Evolutionary conservation across 2,888 invertebrate genomes (phyloP).

Genomic region (Chouioia cunea): DNA sequence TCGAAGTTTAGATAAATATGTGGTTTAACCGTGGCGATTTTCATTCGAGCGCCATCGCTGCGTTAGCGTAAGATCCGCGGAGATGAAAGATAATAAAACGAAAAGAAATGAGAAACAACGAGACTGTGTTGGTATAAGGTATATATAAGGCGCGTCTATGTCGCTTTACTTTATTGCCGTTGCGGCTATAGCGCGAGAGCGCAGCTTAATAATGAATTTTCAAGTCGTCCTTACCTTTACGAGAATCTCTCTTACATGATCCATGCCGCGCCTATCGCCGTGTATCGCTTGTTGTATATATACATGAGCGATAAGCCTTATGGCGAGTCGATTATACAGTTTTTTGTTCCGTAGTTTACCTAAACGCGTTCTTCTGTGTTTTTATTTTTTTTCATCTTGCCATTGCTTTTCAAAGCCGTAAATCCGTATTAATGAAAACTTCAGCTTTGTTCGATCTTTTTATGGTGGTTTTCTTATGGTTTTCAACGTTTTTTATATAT

Average conservation of each 20-base stretch:
- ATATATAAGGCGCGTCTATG: constrained; percentile 39
- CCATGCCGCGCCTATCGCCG: constrained; percentile 51
- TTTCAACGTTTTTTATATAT: too few species aligned
- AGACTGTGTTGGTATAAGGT: too few species aligned
- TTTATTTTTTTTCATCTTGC: too few species aligned
- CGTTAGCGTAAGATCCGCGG: too few species aligned
- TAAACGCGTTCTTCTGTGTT: constrained; percentile 55
- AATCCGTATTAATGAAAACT: too few species aligned
- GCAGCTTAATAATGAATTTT: constrained; percentile 64
- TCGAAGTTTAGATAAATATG: neutral
- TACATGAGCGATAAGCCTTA: constrained; percentile 60
- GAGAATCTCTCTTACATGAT: constrained; percentile 57
- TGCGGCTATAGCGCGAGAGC: constrained; percentile 37
- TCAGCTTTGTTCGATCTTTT: too few species aligned
- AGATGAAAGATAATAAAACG: neutral
- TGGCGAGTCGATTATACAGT: constrained; percentile 59
- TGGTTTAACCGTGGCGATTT: neutral
- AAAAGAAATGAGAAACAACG: neutral
- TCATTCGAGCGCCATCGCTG: too few species aligned
- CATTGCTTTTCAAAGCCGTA: too few species aligned
- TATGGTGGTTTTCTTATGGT: too few species aligned
- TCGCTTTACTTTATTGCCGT: constrained; percentile 56
- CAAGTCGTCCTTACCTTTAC: constrained; percentile 63
- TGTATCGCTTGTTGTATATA: constrained; percentile 56
- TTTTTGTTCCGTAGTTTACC: constrained; percentile 61